phyloP scores from a whole-genome alignment of 1,140 invertebrate species.

The Penaeus japonicus region DNA sequence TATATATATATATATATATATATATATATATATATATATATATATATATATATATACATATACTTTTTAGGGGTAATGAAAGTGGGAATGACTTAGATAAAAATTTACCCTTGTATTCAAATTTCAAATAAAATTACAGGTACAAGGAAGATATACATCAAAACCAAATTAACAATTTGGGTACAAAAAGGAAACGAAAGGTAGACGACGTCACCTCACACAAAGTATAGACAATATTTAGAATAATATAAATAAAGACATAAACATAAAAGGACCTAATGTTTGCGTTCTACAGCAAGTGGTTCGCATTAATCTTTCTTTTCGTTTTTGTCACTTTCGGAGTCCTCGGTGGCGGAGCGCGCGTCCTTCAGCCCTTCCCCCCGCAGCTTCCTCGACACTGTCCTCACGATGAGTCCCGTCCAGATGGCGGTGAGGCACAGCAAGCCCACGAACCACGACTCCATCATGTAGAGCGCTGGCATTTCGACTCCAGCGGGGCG shows the following conservation, averaged over 20 bases:
- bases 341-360: not conserved
- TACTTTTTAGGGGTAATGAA: not conserved
- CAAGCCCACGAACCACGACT: not conserved
- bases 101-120: not conserved
- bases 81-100: too few relatives aligned
- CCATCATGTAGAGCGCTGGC: not conserved
- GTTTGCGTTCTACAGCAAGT: too few relatives aligned
- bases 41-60: not conserved
- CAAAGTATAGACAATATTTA: not conserved
- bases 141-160: too few relatives aligned
- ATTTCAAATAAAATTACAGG: not conserved
- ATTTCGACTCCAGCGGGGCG: slow-evolving; percentile 63
- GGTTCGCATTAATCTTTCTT: too few relatives aligned
- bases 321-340: not conserved
- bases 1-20: not conserved
- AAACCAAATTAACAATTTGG: too few relatives aligned
- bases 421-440: not conserved
- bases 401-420: not conserved
- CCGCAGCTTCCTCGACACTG: not conserved
- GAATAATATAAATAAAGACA: not conserved
- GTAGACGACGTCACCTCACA: too few relatives aligned
- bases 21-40: not conserved
- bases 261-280: not conserved
- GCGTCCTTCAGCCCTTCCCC: not conserved
- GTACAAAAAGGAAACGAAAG: too few relatives aligned